Evolutionary conservation across 2,797 vertebrate species (phyloP).

Genomic region (Pseudomugil gertrudae): DNA sequence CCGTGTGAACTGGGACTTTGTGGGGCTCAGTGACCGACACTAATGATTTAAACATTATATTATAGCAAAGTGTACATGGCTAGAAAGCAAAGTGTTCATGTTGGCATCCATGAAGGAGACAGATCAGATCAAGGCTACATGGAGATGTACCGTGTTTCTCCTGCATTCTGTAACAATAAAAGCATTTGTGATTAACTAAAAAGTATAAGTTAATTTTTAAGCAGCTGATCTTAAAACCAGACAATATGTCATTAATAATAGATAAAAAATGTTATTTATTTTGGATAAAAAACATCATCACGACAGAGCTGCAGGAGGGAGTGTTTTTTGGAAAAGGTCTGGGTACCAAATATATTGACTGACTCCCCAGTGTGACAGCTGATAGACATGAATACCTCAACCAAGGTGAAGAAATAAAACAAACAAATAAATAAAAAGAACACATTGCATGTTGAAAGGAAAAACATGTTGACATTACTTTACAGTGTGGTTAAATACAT

Average conservation of each 20-base stretch:
- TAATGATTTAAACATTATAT: constrained; percentile 14
- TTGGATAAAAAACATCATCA: constrained; percentile 22
- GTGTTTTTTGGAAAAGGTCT: constrained; percentile 35
- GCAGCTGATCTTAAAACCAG: constrained; percentile 22
- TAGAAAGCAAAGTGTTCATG: constrained; percentile 19
- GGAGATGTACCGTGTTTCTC: background rate
- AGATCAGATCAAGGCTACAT: constrained; percentile 30
- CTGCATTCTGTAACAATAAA: background rate
- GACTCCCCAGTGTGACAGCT: constrained; percentile 24
- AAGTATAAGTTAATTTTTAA: constrained; percentile 1
- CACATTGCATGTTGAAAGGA: background rate
- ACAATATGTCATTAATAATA: background rate
- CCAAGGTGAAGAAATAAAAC: constrained; percentile 9
- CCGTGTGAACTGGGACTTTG: constrained; percentile 26
- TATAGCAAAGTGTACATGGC: constrained; percentile 7
- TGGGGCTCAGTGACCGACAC: background rate
- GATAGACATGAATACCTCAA: constrained; percentile 11
- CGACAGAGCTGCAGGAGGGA: constrained; percentile 19
- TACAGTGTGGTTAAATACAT: background rate
- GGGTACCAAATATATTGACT: constrained; percentile 50
- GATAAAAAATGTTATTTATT: constrained; percentile 21
- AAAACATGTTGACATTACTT: background rate
- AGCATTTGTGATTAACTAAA: background rate
- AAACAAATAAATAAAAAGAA: background rate
- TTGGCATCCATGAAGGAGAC: constrained; percentile 14